These are phyloP conservation scores for Orthonevra nobilis DNA, from an alignment of 2,888 invertebrate species.

Conservation along the genomic window DNA sequence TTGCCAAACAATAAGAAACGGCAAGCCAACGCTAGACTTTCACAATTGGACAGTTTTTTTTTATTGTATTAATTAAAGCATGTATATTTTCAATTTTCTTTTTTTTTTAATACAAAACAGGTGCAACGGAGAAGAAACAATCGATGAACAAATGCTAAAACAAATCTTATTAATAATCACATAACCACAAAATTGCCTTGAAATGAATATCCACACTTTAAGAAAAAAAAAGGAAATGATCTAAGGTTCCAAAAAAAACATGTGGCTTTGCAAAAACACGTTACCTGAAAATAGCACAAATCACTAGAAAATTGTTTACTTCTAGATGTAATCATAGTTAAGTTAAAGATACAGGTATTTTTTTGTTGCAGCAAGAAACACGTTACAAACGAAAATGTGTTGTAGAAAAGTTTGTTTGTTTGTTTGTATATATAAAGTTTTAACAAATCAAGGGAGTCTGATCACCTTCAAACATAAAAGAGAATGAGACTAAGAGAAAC, in stretches of 20 bases:
- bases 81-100: no score
- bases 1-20: not conserved
- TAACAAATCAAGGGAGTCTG: not conserved
- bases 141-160: constrained; percentile 37
- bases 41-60: constrained; percentile 13
- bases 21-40: constrained; percentile 14
- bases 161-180: constrained; percentile 59
- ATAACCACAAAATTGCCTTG: constrained; percentile 19
- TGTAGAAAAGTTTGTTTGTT: constrained; percentile 15
- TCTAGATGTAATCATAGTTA: no score
- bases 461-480: constrained; percentile 1
- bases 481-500: constrained; percentile 14
- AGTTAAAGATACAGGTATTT: no score
- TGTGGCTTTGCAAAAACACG: no score
- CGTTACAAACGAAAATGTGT: no score
- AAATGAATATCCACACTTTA: no score
- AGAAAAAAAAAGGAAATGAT: no score
- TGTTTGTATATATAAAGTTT: no score
- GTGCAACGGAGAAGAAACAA: not conserved
- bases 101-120: not conserved
- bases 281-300: no score
- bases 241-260: no score
- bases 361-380: no score
- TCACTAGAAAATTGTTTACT: no score
- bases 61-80: not conserved